A percentile compares a stretch with the other conserved stretches of the same genome.
Conservation (phyloP, 2,113 vertebrate genomes). For the Tragelaphus scriptus region DNA sequence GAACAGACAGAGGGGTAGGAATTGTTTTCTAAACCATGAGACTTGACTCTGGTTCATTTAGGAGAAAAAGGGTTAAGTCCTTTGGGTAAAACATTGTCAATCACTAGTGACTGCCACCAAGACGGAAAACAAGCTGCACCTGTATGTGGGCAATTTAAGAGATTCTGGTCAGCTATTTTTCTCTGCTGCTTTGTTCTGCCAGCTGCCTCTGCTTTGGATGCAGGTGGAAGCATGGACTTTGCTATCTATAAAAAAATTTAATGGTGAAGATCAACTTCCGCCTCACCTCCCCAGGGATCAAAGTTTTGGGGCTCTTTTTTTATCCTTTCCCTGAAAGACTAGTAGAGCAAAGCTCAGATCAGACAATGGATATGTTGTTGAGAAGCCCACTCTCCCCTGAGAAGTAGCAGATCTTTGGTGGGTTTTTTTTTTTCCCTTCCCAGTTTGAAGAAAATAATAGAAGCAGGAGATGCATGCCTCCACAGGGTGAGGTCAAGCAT, state of each 20-base stretch:
- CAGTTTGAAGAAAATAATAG: slow-evolving; percentile 4
- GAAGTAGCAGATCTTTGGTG: slow-evolving; percentile 21
- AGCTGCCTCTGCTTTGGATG: slow-evolving; percentile 86
- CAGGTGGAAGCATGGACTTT: slow-evolving; percentile 89
- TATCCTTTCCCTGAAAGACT: slow-evolving; percentile 45
- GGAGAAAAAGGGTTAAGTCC: slow-evolving; percentile 77
- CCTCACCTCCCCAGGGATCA: slow-evolving; percentile 83
- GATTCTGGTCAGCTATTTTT: slow-evolving; percentile 83
- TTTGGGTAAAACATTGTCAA: slow-evolving; percentile 81
- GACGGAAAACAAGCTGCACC: slow-evolving; percentile 88
- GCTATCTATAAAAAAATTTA: slow-evolving; percentile 87
- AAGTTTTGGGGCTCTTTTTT: slow-evolving; percentile 65
- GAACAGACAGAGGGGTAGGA: background rate
- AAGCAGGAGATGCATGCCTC: background rate
- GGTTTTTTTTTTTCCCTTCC: background rate
- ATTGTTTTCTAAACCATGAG: background rate
- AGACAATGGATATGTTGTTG: slow-evolving; percentile 43
- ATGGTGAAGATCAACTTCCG: slow-evolving; percentile 85
- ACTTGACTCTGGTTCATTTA: background rate
- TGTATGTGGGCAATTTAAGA: slow-evolving; percentile 82
- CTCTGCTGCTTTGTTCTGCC: slow-evolving; percentile 85
- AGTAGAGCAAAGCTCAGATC: slow-evolving; percentile 41
- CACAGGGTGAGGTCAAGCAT: background rate
- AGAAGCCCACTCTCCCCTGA: background rate
- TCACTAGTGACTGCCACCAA: slow-evolving; percentile 77